Evolutionary conservation across 2,888 invertebrate genomes (phyloP).

Genomic region (Busseola fusca): DNA sequence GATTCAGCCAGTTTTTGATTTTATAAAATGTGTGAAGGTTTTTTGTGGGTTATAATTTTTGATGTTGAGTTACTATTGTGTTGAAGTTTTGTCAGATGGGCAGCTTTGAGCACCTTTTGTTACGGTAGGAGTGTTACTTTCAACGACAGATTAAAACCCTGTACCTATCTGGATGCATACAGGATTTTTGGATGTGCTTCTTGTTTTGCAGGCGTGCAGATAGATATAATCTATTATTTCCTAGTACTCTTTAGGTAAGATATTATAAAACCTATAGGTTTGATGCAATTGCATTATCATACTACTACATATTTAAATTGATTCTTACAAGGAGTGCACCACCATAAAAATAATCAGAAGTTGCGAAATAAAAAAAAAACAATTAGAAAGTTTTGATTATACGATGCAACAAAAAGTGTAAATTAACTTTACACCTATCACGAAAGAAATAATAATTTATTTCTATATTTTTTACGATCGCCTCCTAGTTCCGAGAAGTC

Average conservation of each 20-base stretch:
- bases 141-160: not conserved
- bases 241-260: no score
- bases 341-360: slow-evolving; percentile 6
- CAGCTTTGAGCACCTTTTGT: slow-evolving; percentile 7
- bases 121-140: not conserved
- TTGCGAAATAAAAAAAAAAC: slow-evolving; percentile 42
- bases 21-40: slow-evolving; percentile 69
- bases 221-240: no score
- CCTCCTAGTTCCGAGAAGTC: slow-evolving; percentile 56
- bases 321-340: not conserved
- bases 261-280: not conserved
- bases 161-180: no score
- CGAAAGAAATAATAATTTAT: slow-evolving; percentile 53
- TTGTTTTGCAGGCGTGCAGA: not conserved
- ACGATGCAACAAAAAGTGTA: slow-evolving; percentile 49
- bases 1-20: slow-evolving; percentile 68
- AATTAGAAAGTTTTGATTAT: slow-evolving; percentile 51
- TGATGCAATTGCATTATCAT: not conserved
- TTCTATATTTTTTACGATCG: slow-evolving; percentile 54
- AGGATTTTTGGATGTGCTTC: not conserved
- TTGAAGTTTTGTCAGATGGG: slow-evolving; percentile 24
- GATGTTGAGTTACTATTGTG: slow-evolving; percentile 40
- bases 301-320: not conserved
- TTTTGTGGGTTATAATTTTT: slow-evolving; percentile 57
- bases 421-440: slow-evolving; percentile 60